Evolutionary conservation across 2,888 invertebrate genomes (phyloP), one percentile per base, ranked within the genome.

Genomic region (Calliphora vomitoria): DNA sequence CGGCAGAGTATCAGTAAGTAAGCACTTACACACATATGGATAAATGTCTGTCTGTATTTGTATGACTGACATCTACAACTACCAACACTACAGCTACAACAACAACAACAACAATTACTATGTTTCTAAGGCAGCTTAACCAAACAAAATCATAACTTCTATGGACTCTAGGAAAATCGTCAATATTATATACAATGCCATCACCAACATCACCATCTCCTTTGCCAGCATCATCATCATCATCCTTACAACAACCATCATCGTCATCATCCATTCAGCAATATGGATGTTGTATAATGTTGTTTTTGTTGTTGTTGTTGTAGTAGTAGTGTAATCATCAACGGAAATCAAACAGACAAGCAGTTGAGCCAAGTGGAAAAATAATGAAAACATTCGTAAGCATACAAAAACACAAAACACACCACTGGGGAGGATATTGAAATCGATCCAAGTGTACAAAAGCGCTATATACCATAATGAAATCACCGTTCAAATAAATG

Each of bases 341-440:
- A 90, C 90, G 92, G 91, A 91, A 92, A 92, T 92, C 90, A 90
- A 92, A 92, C 91, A 91, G 92, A 92, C 92, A 92, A 92, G 92
- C 90, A 91, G 91, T 91, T 92, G 92, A 92, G 90, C 92, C 92
- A 91, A 91, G 92, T 92, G 92, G 92, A 91, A 92, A 92, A 92
- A 92, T 92, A 92, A 92, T 92, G 92, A 92, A 92, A 92, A 92
- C 92, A 92, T 91, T 92, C 90, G 90, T 89, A 90, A 86, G 85
- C 82, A 87, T 18, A 87, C 79, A 75, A 80, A 79, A 80, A 84
- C 58, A 74, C 71, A 83, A 62, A 64, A 81, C 79, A 88, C 74
- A 84, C 80, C 76, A 82, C 86, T 86, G 82, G 82, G 90, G 88
- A 88, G 87, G 85, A 89, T 89, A 92, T 92, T 91, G 92, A 92